Base-by-base conservation (phyloP, 2,797 vertebrate species). In the Urosaurus nigricauda region DNA sequence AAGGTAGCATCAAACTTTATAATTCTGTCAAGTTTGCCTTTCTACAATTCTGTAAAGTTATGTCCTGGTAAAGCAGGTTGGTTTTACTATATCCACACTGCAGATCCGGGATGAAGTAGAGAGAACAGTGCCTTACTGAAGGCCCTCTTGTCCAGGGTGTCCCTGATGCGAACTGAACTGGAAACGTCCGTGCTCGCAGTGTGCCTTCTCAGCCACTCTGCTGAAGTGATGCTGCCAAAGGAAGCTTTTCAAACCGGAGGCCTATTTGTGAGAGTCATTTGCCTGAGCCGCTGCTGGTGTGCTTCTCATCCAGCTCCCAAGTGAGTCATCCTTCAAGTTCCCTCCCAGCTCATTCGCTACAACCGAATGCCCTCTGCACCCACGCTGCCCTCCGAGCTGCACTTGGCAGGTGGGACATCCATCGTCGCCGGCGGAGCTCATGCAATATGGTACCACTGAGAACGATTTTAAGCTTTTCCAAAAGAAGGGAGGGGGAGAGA, bases 331-430 rank as follows among this genome's bases (percentile, higher is more conserved):
- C 24, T 51, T 85, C 51, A 29, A 37, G 19, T 51, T 79, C 84
- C 60, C 85, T 35, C 83, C 81, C 88, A 84, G 89, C 90, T 92
- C 90, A 84, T 92, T 88, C 89, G 85, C 86, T 73, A 60, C 32
- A 68, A 24, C 47, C 73, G 26, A 14, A 47, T 21, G 19, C 68
- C 68, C 32, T 63, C 37, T 77, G 84, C 73, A 43, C 84, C n/a
- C 84, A 43, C 14, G 32, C 29, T 26, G 60, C 75, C 75, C 73
- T 85, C 29, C 4, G 65, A 83, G 32, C 26, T 17, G 43, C 29
- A 8, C 71, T 60, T 78, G 32, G 75, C 75, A 77, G 58, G 84
- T 86, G 84, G 84, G 58, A 21, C 14, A 5, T 26, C 40, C 14
- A 5, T 26, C 40, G 8, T 21, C 11, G 0, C 26, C 1, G 35